These are phyloP conservation scores for Drosophila ogumai DNA, from an alignment of 1,140 invertebrate genomes.

Conservation along the genomic window DNA sequence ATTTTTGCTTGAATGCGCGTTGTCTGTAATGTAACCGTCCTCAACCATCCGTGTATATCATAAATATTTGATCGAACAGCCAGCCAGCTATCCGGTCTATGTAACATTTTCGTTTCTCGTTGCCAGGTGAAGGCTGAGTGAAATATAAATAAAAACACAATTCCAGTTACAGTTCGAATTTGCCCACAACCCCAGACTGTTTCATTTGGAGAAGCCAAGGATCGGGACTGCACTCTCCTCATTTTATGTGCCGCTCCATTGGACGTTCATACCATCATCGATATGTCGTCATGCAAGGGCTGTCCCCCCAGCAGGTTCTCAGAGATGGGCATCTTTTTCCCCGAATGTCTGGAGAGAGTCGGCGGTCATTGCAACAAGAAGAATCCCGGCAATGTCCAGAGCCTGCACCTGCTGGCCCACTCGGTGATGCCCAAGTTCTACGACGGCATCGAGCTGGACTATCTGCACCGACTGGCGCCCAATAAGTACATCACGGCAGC, in stretches of 20 bases:
- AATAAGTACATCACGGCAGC: slow-evolving; percentile 70
- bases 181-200: slow-evolving; percentile 21
- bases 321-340: slow-evolving; percentile 51
- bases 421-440: slow-evolving; percentile 80
- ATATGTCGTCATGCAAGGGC: slow-evolving; percentile 65
- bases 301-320: slow-evolving; percentile 46
- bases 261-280: not conserved
- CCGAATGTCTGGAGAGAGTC: slow-evolving; percentile 63
- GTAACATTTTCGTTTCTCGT: slow-evolving; percentile 71
- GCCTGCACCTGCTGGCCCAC: slow-evolving; percentile 67
- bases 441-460: slow-evolving; percentile 78
- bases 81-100: slow-evolving; percentile 40
- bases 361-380: slow-evolving; percentile 48
- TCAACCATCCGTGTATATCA: slow-evolving; percentile 32
- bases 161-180: slow-evolving; percentile 42
- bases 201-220: not conserved
- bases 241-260: not conserved
- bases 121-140: slow-evolving; percentile 27
- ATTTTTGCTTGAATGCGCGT: slow-evolving; percentile 43
- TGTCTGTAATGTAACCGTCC: slow-evolving; percentile 19
- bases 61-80: slow-evolving; percentile 57
- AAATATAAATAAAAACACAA: slow-evolving; percentile 38
- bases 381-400: slow-evolving; percentile 79
- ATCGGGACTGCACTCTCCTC: slow-evolving; percentile 8
- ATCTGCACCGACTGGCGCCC: slow-evolving; percentile 67